These are phyloP conservation scores for Heliocidaris tuberculata DNA, from an alignment of 35 echinoderm and acorn worm species.

Conservation along the genomic window DNA sequence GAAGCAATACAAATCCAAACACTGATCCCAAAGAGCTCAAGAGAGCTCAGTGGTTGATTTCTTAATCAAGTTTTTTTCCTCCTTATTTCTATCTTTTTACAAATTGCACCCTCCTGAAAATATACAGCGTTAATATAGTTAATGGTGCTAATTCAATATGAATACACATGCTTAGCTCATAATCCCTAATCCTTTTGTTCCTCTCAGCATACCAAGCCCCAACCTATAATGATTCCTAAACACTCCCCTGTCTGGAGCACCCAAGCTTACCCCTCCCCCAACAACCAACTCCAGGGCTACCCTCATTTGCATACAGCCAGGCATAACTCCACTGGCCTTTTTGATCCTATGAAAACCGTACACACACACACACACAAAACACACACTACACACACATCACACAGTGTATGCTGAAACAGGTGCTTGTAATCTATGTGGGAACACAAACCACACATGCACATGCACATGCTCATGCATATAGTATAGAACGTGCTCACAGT, in stretches of 20 bases:
- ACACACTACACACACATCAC: neutral
- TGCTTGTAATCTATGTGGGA: neutral
- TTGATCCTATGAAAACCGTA: neutral
- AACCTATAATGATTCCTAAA: too few species aligned
- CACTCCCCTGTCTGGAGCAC: neutral
- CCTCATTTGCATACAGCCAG: neutral
- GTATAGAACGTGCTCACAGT: too few species aligned
- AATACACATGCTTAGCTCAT: neutral
- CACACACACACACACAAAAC: neutral
- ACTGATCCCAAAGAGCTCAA: too few species aligned
- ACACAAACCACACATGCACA: neutral
- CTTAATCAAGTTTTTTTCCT: too few species aligned
- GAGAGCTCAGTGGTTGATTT: too few species aligned
- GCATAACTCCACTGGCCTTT: neutral
- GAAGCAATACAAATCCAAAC: too few species aligned
- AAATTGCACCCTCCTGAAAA: too few species aligned
- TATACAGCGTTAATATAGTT: too few species aligned
- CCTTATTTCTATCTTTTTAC: too few species aligned
- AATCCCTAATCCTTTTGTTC: slow-evolving; percentile 1
- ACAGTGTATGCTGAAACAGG: neutral
- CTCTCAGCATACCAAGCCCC: neutral
- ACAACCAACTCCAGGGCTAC: neutral
- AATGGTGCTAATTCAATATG: neutral
- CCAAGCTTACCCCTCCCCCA: neutral
- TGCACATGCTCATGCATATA: too few species aligned